Base-by-base conservation (phyloP, 2,888 invertebrate genomes). In the Thalpophila matura region DNA sequence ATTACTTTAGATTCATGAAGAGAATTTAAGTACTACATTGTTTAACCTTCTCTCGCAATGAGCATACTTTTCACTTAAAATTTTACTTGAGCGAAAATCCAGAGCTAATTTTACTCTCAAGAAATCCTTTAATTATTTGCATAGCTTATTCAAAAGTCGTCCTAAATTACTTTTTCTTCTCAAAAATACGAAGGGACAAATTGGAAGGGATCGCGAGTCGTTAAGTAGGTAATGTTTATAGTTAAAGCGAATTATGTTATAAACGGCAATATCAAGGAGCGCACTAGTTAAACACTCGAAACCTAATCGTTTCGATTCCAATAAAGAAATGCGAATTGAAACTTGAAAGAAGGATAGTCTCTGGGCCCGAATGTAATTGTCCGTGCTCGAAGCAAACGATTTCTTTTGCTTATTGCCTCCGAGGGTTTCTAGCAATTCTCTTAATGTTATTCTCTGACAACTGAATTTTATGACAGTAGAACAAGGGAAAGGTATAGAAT, bases 381-480 rank as follows among this genome's bases (percentile, higher is more conserved):
- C 88, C 87, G 87, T 84, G 84, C 86, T 88, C 84, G 81, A 79
- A 88, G 85, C 86, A 87, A 91, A 91, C 88, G 89, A 90, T 89
- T 91, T 88, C 89, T 89, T 90, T 89, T 89, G 90, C 89, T 91
- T 87, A 89, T 90, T 91, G 89, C 88, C 87, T 89, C 79, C 80
- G 74, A 87, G 86, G 89, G 86, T 86, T 89, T 82, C 85, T 82
- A 86, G 86, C 90, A 88, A 89, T 90, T 89, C 86, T 89, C 88
- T 88, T 90, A 90, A 90, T 89, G 88, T 87, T 87, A 88, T 86
- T 87, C 87, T 85, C 87, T 86, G 87, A 88, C 86, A 89, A 89
- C 85, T 86, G 88, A 87, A 87, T 89, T 90, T 89, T 88, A 90
- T 86, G 82, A 88, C 79, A 80, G 80, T 80, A 79, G 79, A 82